Conservation (phyloP, 2,888 invertebrate species). For the Lacanobia wlatinum region DNA sequence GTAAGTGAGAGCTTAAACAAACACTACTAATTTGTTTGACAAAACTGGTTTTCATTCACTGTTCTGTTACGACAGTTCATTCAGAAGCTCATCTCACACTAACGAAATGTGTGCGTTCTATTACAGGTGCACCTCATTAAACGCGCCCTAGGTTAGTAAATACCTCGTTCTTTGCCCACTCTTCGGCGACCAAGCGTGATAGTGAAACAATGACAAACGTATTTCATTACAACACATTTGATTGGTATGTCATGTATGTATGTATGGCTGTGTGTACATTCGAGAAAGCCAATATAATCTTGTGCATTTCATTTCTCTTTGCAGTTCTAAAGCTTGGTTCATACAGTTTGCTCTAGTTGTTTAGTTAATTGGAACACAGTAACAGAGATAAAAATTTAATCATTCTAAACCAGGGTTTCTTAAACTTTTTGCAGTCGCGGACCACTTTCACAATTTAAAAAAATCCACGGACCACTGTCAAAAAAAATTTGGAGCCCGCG, state of each 20-base stretch:
- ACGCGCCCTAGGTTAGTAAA: not conserved
- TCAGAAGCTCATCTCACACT: too few species aligned
- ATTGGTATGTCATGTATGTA: slow-evolving; percentile 20
- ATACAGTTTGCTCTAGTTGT: slow-evolving; percentile 36
- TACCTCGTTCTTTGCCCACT: not conserved
- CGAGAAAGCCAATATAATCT: slow-evolving; percentile 50
- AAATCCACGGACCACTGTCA: too few species aligned
- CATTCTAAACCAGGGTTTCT: too few species aligned
- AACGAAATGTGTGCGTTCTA: too few species aligned
- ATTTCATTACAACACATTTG: slow-evolving; percentile 11
- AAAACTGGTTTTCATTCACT: too few species aligned
- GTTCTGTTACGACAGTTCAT: too few species aligned
- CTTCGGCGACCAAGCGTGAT: not conserved
- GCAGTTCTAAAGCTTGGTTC: slow-evolving; percentile 22
- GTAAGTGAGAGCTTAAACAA: not conserved
- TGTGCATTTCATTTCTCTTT: slow-evolving; percentile 55
- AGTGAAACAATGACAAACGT: slow-evolving; percentile 9
- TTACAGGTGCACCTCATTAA: too few species aligned
- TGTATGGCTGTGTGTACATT: slow-evolving; percentile 30
- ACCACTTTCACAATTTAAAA: too few species aligned
- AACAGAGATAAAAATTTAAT: too few species aligned
- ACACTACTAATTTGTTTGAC: not conserved
- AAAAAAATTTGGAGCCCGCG: too few species aligned
- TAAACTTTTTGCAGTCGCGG: too few species aligned
- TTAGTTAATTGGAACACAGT: slow-evolving; percentile 18